Evolutionary conservation across 2,888 invertebrate species (phyloP).

Genomic region (Nomada flava): DNA sequence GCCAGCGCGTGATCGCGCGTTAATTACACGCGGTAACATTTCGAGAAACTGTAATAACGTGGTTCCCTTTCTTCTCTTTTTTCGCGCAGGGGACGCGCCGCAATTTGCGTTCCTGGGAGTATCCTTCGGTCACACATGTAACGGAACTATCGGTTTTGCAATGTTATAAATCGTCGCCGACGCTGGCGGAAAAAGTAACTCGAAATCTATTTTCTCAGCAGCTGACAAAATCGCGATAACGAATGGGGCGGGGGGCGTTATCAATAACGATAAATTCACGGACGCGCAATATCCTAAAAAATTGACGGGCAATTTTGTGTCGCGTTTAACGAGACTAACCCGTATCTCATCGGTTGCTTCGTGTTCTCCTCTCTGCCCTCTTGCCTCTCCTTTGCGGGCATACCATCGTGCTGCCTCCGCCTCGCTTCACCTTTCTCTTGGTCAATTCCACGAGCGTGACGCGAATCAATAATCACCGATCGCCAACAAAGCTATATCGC

Average conservation of each 20-base stretch:
- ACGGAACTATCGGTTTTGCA: conserved; percentile 42
- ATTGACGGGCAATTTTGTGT: conserved; percentile 61
- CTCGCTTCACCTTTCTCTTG: conserved; percentile 41
- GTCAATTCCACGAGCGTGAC: conserved; percentile 62
- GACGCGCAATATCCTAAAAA: conserved; percentile 46
- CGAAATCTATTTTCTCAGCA: conserved; percentile 21
- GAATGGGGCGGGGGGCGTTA: conserved; percentile 40
- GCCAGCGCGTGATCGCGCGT: background rate
- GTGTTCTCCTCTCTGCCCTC: conserved; percentile 15
- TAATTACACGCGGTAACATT: background rate
- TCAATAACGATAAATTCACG: conserved; percentile 65
- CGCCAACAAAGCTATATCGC: conserved; percentile 71
- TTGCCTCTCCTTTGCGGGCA: conserved; percentile 37
- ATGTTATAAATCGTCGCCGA: conserved; percentile 38
- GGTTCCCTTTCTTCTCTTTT: background rate
- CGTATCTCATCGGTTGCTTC: conserved; percentile 47
- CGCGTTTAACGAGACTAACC: conserved; percentile 51
- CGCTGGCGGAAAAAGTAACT: conserved; percentile 34
- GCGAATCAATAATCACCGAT: conserved; percentile 72
- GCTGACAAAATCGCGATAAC: conserved; percentile 53
- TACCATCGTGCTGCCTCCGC: conserved; percentile 31
- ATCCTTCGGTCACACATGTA: conserved; percentile 25
- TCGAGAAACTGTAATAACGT: background rate
- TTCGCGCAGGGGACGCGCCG: background rate
- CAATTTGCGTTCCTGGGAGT: conserved; percentile 5